Percentiles rank a stretch among this genome's conserved stretches.
Conservation (phyloP, 2,113 vertebrate species). For the Mesoclemmys tuberculata region DNA sequence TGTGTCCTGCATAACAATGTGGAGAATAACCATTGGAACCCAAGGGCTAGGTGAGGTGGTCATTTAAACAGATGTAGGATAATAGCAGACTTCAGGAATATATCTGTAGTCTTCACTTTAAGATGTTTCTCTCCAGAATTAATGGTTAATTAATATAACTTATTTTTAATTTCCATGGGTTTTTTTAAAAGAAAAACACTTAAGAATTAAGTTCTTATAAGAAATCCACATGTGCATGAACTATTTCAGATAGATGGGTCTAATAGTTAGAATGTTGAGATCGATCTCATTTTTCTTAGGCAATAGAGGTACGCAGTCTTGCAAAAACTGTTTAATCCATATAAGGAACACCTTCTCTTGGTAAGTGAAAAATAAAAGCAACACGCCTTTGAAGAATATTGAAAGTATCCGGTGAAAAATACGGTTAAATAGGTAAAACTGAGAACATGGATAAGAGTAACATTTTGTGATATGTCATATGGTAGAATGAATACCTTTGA, state of each 20-base stretch:
- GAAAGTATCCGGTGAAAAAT: background rate
- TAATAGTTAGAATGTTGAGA: background rate
- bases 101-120: background rate
- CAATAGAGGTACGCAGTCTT: background rate
- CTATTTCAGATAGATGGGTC: background rate
- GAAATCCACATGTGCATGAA: background rate
- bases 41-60: background rate
- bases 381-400: background rate
- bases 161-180: background rate
- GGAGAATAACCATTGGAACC: background rate
- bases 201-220: background rate
- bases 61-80: background rate
- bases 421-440: background rate
- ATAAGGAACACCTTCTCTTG: background rate
- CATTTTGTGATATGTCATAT: background rate
- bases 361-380: background rate
- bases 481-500: background rate
- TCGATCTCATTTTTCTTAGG: background rate
- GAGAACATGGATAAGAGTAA: background rate
- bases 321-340: background rate
- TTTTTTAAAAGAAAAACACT: background rate
- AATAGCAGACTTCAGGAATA: background rate
- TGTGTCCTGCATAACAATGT: accelerated
- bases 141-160: background rate
- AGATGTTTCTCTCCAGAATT: background rate